Base-by-base conservation (phyloP, 1,140 invertebrate genomes). In the Philotrypesis tridentata region DNA sequence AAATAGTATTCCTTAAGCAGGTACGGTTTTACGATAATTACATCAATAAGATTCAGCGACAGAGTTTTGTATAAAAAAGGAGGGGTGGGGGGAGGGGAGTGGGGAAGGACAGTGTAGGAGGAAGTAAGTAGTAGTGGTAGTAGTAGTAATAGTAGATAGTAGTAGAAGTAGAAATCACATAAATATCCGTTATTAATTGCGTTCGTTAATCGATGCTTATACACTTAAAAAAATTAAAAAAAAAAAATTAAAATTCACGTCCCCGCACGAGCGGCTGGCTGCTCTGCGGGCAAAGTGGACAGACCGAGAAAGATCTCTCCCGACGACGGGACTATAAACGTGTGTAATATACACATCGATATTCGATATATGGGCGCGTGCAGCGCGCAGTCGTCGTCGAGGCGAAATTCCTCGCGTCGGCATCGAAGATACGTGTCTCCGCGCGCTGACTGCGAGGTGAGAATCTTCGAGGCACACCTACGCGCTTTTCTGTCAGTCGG, bases 1-100 rank as follows among this genome's bases (percentile, higher is more conserved):
- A 89, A 91, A 91, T 90, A 91, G 87, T 89, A 90, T 88, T 89
- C 88, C 87, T 92, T 87, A 88, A 87, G 85, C 90, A 92, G 90
- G 89, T 91, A 91, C 90, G 86, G 85, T 89, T 86, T 89, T 84
- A 87, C 67, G 85, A 86, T 86, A 83, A 87, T 73, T 84, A 86
- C 85, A 21, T 48, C 11, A 17, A 17, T 80, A 61, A 78, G 25
- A 78, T 78, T 78, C 29, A 70, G 76, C 63, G 68, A 79, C n/a
- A 85, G 84, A 83, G 65, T 80, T n/a, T n/a, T 84, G 80, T 68
- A 80, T 43, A 61, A 63, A 85, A 84, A 67, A 63, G 6, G 76
- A n/a, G 6, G 76, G 78, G 79, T 70, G 73, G n/a, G n/a, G n/a
- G n/a, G n/a, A n/a, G n/a, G n/a, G n/a, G n/a, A n/a, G n/a, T n/a